Conservation (phyloP, 1,140 invertebrate species). For the Drosophila sproati region DNA sequence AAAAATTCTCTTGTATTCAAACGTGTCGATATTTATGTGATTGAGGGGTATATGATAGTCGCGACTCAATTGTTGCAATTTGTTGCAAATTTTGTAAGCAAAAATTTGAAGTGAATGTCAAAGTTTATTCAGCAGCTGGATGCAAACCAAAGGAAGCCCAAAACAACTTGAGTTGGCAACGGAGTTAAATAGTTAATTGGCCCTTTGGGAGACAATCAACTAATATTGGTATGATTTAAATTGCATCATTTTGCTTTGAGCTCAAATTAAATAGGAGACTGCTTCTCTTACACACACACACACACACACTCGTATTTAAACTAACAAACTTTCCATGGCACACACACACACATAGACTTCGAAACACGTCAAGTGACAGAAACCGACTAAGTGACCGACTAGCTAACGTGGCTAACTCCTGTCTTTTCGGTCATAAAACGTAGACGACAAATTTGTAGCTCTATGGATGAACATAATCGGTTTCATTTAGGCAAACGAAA, state of each 20-base stretch:
- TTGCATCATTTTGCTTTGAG: neutral
- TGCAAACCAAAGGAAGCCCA: neutral
- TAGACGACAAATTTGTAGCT: constrained; percentile 65
- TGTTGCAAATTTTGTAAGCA: no score
- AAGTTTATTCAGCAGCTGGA: no score
- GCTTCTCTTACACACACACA: neutral
- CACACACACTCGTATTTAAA: no score
- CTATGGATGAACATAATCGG: constrained; percentile 73
- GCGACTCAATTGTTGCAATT: no score
- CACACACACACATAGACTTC: neutral
- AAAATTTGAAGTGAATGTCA: no score
- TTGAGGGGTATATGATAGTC: no score
- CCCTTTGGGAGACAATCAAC: neutral
- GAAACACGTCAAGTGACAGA: neutral
- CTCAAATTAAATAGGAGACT: neutral
- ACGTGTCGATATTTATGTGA: no score
- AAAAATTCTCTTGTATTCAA: no score
- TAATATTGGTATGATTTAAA: neutral
- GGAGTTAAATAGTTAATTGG: neutral
- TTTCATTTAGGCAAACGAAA: constrained; percentile 50
- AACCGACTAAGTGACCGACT: neutral
- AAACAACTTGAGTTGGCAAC: neutral
- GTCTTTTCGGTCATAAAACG: constrained; percentile 53
- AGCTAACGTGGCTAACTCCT: neutral
- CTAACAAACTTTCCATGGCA: no score